Conservation (phyloP, 1,140 invertebrate genomes). For the Orchestia grillus region DNA sequence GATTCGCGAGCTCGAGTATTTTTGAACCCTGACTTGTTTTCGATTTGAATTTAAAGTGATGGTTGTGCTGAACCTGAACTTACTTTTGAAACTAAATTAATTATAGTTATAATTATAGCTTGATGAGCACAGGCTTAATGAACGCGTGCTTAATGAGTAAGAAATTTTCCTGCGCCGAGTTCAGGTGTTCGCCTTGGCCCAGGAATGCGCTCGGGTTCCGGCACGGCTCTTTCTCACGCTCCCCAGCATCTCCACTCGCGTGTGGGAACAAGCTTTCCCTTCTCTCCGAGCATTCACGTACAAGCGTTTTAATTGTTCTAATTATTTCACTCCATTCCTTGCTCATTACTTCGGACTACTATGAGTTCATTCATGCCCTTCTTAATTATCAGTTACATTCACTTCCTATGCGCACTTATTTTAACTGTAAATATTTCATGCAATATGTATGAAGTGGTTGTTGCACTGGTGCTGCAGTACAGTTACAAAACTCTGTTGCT, state of each 20-base stretch:
- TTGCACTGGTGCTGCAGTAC: too few species aligned
- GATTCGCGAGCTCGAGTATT: too few species aligned
- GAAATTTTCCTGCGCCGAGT: not conserved
- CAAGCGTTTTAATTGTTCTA: not conserved
- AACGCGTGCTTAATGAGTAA: not conserved
- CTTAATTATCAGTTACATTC: not conserved
- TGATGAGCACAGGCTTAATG: too few species aligned
- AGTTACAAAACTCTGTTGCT: too few species aligned
- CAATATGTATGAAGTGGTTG: too few species aligned
- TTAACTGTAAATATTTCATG: too few species aligned
- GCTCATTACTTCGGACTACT: not conserved
- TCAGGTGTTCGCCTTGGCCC: not conserved
- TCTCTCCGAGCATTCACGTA: not conserved
- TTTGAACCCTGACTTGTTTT: too few species aligned
- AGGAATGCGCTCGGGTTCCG: conserved; percentile 22
- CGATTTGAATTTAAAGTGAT: too few species aligned
- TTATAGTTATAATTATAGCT: too few species aligned
- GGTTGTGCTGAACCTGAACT: too few species aligned
- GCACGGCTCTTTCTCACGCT: not conserved
- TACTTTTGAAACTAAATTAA: too few species aligned
- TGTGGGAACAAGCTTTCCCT: not conserved
- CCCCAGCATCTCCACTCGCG: not conserved
- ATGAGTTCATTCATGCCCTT: not conserved
- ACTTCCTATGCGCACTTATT: not conserved
- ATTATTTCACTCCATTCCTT: not conserved